phyloP scores from a whole-genome alignment of 2,113 vertebrate species.

The Collichthys lucidus region DNA sequence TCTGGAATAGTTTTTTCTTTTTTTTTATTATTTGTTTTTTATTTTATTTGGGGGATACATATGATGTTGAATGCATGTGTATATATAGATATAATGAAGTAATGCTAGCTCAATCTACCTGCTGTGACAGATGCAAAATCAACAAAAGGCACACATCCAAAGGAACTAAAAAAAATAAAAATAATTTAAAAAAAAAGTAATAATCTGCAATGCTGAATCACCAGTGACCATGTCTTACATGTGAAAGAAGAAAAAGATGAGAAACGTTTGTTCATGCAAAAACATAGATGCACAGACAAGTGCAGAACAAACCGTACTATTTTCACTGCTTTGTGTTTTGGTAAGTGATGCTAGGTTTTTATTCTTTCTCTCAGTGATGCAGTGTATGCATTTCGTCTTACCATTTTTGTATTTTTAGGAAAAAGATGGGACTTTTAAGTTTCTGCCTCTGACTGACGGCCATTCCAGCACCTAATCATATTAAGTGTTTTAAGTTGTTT shows the following conservation, averaged over 20 bases:
- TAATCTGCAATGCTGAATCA: conserved; percentile 90
- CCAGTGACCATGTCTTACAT: conserved; percentile 88
- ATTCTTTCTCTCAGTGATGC: conserved; percentile 68
- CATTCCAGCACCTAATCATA: conserved; percentile 53
- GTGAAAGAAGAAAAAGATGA: conserved; percentile 74
- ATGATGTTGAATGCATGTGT: conserved; percentile 98
- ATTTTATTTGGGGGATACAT: conserved; percentile 86
- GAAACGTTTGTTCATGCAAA: conserved; percentile 76
- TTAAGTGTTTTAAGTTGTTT: conserved; percentile 8
- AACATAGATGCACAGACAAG: conserved; percentile 66
- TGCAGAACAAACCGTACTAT: conserved; percentile 67
- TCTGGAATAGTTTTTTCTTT: conserved; percentile 86
- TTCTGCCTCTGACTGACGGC: conserved; percentile 70
- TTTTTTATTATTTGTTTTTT: conserved; percentile 64
- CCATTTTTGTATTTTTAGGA: conserved; percentile 63
- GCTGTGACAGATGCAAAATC: conserved; percentile 94
- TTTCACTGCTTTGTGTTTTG: conserved; percentile 73
- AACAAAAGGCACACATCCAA: conserved; percentile 94
- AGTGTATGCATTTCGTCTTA: conserved; percentile 67
- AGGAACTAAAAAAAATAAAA: conserved; percentile 79
- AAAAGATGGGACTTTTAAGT: conserved; percentile 59
- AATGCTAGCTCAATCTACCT: conserved; percentile 95
- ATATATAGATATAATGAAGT: conserved; percentile 83
- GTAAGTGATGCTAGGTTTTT: conserved; percentile 68
- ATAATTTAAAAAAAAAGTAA: conserved; percentile 64